These are phyloP conservation scores for Chondrilla cf. caribensis DNA, from an alignment of 37 sponge, comb jelly and placozoan genomes.

Conservation along the genomic window DNA sequence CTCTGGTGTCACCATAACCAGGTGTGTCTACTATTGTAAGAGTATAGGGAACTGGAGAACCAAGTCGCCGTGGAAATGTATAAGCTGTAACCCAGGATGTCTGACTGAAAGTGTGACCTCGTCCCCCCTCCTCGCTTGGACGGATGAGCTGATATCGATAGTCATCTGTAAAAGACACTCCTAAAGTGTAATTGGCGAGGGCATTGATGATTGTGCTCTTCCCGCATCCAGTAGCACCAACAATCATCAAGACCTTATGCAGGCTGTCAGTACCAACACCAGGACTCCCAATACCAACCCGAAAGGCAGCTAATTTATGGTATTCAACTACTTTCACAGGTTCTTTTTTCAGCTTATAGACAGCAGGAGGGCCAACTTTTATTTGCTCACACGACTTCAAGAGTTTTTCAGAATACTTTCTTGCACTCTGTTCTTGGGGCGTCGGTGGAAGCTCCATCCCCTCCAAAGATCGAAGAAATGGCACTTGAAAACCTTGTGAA, in stretches of 20 bases:
- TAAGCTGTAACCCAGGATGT: slow-evolving; percentile 63
- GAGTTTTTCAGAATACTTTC: no score
- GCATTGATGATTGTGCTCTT: slow-evolving; percentile 80
- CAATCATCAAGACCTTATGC: slow-evolving; percentile 60
- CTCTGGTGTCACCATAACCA: slow-evolving; percentile 75
- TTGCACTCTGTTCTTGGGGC: no score
- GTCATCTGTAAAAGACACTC: slow-evolving; percentile 56
- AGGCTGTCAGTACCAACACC: neutral
- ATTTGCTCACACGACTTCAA: no score
- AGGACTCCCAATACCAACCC: no score
- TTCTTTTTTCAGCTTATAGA: no score
- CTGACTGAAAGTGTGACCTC: slow-evolving; percentile 34
- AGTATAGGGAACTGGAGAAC: slow-evolving; percentile 23
- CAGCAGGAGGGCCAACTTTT: no score
- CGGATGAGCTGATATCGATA: slow-evolving; percentile 60
- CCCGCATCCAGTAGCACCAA: slow-evolving; percentile 79
- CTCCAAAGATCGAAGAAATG: no score
- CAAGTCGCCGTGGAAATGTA: slow-evolving; percentile 35
- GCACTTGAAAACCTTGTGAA: no score
- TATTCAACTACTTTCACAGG: no score
- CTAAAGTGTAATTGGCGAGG: slow-evolving; percentile 59
- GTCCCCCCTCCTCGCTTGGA: neutral
- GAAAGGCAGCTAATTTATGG: no score
- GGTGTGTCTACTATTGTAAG: slow-evolving; percentile 80
- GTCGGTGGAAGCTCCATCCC: no score